phyloP scores from a whole-genome alignment of 1,140 invertebrate species.

The Diorhabda elongata region DNA sequence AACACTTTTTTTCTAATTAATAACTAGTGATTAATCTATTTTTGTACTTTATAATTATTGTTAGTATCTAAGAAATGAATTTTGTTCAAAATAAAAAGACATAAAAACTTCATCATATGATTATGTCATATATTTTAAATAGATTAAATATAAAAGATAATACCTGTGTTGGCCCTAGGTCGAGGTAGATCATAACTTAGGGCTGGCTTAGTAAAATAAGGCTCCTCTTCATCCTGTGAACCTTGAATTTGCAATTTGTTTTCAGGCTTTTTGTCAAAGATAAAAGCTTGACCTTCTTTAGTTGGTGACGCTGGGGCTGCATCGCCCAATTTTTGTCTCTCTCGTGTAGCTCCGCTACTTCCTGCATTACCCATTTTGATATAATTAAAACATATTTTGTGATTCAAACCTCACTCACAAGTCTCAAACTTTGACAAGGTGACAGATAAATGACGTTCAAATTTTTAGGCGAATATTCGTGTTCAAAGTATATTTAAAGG shows the following conservation, averaged over 20 bases:
- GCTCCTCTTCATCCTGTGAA: conserved; percentile 76
- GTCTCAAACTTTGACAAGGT: background rate
- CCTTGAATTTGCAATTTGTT: conserved; percentile 50
- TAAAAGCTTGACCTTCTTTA: conserved; percentile 78
- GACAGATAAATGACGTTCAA: no score
- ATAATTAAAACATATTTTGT: background rate
- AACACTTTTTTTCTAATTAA: no score
- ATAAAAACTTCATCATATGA: no score
- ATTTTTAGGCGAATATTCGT: no score
- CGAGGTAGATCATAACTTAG: conserved; percentile 52
- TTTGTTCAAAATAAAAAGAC: no score
- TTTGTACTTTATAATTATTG: no score
- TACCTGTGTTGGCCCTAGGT: conserved; percentile 63
- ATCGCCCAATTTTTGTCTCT: conserved; percentile 61
- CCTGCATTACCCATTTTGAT: conserved; percentile 70
- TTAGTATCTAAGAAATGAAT: no score
- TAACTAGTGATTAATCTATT: no score
- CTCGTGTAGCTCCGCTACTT: conserved; percentile 59
- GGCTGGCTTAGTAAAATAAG: conserved; percentile 65
- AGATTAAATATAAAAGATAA: no score
- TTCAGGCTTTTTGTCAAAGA: conserved; percentile 77
- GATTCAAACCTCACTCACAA: background rate
- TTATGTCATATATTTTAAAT: no score
- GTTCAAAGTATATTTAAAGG: no score
- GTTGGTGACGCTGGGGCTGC: conserved; percentile 62